Percentiles rank a stretch among this genome's conserved stretches.
These are phyloP conservation scores for Xiphias gladius DNA, from an alignment of 2,113 vertebrate genomes.

Conservation along the genomic window DNA sequence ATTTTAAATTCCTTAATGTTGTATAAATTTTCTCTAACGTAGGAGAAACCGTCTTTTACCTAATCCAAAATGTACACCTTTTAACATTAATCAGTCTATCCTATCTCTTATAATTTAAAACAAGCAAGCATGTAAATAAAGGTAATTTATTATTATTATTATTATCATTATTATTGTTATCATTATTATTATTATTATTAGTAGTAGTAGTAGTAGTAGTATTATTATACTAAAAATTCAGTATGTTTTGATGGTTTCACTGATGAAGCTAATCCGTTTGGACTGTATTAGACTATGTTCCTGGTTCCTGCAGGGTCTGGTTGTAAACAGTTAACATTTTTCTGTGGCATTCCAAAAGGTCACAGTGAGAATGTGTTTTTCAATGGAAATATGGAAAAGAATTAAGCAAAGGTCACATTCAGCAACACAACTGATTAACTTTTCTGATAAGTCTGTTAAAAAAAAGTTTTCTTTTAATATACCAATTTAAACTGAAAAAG, in stretches of 20 bases:
- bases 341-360: slow-evolving; percentile 45
- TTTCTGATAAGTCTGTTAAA: slow-evolving; percentile 4
- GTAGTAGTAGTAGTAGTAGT: too few relatives aligned
- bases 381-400: slow-evolving; percentile 17
- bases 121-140: not conserved
- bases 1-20: not conserved
- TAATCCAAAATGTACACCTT: not conserved
- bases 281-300: not conserved
- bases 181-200: too few relatives aligned
- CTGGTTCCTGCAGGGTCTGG: not conserved
- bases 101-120: not conserved
- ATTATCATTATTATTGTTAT: too few relatives aligned
- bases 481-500: not conserved
- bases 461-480: not conserved
- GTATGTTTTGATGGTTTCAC: not conserved
- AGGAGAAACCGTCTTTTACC: not conserved
- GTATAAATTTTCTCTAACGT: not conserved
- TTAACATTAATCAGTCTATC: not conserved
- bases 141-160: not conserved
- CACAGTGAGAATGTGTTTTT: slow-evolving; percentile 33
- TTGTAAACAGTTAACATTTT: slow-evolving; percentile 29
- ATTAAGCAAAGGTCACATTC: slow-evolving; percentile 51
- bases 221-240: not conserved
- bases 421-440: slow-evolving; percentile 8
- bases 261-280: not conserved